Evolutionary conservation across 1,140 invertebrate species (phyloP).

Genomic region (Campoletis sonorensis): DNA sequence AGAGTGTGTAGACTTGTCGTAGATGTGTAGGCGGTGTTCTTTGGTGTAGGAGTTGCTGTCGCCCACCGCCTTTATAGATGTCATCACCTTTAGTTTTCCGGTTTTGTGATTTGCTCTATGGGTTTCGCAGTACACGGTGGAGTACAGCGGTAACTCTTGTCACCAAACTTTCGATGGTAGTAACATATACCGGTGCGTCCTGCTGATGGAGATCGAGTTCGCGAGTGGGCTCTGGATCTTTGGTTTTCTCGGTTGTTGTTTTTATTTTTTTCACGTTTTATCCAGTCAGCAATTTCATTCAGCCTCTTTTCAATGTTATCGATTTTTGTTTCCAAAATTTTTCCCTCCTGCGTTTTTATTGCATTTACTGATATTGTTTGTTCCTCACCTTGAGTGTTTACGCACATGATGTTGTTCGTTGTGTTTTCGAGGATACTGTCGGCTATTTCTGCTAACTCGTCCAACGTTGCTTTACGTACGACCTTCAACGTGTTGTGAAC

Average conservation of each 20-base stretch:
- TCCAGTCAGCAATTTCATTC: not conserved
- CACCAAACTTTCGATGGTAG: slow-evolving; percentile 42
- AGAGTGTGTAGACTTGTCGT: not conserved
- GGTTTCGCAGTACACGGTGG: slow-evolving; percentile 22
- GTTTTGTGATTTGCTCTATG: slow-evolving; percentile 16
- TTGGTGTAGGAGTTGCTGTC: slow-evolving; percentile 1
- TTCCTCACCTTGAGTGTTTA: too few species aligned
- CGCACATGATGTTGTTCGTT: not conserved
- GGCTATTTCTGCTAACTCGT: not conserved
- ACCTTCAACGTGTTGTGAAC: not conserved
- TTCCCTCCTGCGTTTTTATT: not conserved
- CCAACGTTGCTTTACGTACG: not conserved
- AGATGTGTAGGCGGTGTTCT: slow-evolving; percentile 37
- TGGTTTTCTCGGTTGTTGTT: not conserved
- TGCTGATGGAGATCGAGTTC: not conserved
- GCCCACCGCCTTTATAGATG: slow-evolving; percentile 28
- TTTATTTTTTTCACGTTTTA: not conserved
- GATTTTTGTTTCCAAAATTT: not conserved
- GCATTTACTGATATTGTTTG: too few species aligned
- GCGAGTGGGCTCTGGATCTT: not conserved
- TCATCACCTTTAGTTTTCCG: slow-evolving; percentile 47
- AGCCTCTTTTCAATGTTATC: not conserved
- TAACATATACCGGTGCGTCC: not conserved
- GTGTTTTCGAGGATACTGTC: not conserved
- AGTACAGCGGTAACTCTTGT: slow-evolving; percentile 30